Evolutionary conservation across 2,888 invertebrate genomes (phyloP), one percentile per base, ranked within the genome.

Genomic region (Elaeidobius kamerunicus): DNA sequence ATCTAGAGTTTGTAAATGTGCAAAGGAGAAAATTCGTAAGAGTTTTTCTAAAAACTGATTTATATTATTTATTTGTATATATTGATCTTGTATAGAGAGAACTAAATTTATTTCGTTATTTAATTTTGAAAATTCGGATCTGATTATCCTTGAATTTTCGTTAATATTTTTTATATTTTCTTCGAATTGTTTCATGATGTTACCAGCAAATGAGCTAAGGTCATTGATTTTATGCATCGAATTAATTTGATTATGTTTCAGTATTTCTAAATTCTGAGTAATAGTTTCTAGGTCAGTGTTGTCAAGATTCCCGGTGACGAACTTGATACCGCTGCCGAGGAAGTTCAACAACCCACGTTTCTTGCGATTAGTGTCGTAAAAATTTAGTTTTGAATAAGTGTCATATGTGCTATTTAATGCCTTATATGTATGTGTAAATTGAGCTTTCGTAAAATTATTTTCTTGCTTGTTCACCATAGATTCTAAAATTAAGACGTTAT

Each of bases 261-360:
- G 23, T 23, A 23, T 23, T 6, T 9, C 5, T 23, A 23, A 23
- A 9, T 23, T 23, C 9, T 23, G 23, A 4, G 23, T 9, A 23
- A 23, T 9, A 6, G 9, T 23, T 48, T 39, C 39, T 38, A 48
- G 12, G 18, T 53, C 28, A 35, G 20, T 23, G 44, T 43, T 47
- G 30, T 51, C 39, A 14, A 44, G 34, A 12, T 44, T 46, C 15
- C 50, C 50, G 18, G 50, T 50, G 14, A 43, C 15, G 28, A 43
- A 50, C n/a, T 50, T 50, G 19, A 50, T 44, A 23, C 34, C 40
- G 15, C 7, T 34, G 3, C 42, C 42, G 7, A 48, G 12, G 14
- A 35, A 23, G 20, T 46, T 38, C 16, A 38, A 20, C 23, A 23
- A 38, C 9, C 23, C 35, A 18, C 35, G 41, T 6, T 48, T 40